Evolutionary conservation across 2,113 vertebrate genomes (phyloP).

Genomic region (Pangasianodon hypophthalmus): DNA sequence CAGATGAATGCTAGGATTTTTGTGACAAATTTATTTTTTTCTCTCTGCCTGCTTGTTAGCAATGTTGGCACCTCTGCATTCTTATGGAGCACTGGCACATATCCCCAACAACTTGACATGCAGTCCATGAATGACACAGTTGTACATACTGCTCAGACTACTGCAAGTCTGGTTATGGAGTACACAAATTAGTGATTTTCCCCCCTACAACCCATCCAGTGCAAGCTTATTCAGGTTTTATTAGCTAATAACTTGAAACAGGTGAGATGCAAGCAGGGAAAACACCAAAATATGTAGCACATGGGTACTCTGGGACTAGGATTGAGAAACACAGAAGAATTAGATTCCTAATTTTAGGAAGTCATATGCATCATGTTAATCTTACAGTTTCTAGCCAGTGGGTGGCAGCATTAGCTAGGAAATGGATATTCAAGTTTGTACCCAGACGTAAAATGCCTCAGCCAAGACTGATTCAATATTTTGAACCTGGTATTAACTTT

Average conservation of each 20-base stretch:
- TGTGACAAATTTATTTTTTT: too few relatives aligned
- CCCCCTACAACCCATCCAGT: not conserved
- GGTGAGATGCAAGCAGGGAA: not conserved
- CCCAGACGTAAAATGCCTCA: not conserved
- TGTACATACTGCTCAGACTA: not conserved
- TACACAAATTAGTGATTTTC: not conserved
- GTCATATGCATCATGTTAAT: not conserved
- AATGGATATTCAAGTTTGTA: slow-evolving; percentile 1
- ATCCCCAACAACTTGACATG: not conserved
- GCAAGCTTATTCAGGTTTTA: not conserved
- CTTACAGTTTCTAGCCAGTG: slow-evolving; percentile 55
- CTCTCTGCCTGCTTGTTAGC: not conserved
- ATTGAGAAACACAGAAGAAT: not conserved
- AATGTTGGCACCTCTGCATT: not conserved
- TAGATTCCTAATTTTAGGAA: not conserved
- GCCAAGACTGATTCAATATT: not conserved
- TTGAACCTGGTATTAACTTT: not conserved
- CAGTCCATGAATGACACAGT: not conserved
- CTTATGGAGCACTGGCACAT: not conserved
- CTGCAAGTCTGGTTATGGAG: not conserved
- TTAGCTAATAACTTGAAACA: not conserved
- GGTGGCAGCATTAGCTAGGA: slow-evolving; percentile 66
- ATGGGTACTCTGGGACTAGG: not conserved
- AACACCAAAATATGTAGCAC: not conserved
- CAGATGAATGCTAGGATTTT: not conserved